Evolutionary conservation across 2,888 invertebrate species (phyloP).

Genomic region (Hetaerina titia): DNA sequence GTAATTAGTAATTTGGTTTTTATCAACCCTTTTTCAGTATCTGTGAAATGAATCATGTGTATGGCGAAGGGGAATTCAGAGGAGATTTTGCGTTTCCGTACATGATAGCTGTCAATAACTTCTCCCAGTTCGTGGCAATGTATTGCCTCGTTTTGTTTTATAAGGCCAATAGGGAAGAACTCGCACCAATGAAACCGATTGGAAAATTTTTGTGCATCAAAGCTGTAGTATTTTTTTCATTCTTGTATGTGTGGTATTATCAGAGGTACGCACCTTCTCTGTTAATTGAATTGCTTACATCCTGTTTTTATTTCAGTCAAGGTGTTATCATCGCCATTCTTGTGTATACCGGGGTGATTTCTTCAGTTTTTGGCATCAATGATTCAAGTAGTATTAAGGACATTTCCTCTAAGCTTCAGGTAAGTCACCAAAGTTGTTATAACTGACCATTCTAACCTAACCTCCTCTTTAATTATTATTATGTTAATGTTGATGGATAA

Average conservation of each 20-base stretch:
- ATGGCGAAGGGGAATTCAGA: slow-evolving; percentile 94
- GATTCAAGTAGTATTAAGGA: slow-evolving; percentile 84
- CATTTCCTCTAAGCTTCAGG: slow-evolving; percentile 91
- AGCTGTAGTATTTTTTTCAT: slow-evolving; percentile 98
- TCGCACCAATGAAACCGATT: slow-evolving; percentile 95
- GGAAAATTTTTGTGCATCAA: slow-evolving; percentile 98
- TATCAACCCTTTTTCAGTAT: slow-evolving; percentile 80
- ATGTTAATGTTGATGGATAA: no score
- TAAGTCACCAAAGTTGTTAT: slow-evolving; percentile 75
- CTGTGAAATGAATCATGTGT: slow-evolving; percentile 90
- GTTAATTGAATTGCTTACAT: not conserved
- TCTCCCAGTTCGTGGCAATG: slow-evolving; percentile 97
- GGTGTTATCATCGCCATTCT: slow-evolving; percentile 92
- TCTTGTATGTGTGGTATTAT: slow-evolving; percentile 88
- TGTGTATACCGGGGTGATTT: slow-evolving; percentile 90
- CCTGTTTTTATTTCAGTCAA: slow-evolving; percentile 84
- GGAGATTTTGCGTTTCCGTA: slow-evolving; percentile 93
- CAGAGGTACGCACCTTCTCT: slow-evolving; percentile 66
- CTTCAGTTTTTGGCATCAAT: slow-evolving; percentile 85
- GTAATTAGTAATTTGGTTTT: slow-evolving; percentile 36
- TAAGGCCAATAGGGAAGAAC: slow-evolving; percentile 90
- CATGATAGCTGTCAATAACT: slow-evolving; percentile 91
- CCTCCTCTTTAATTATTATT: no score
- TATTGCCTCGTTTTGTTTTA: slow-evolving; percentile 97
- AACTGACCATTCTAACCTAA: not conserved